Base-by-base conservation (phyloP, 2,113 vertebrate species). In the Notothenia coriiceps region DNA sequence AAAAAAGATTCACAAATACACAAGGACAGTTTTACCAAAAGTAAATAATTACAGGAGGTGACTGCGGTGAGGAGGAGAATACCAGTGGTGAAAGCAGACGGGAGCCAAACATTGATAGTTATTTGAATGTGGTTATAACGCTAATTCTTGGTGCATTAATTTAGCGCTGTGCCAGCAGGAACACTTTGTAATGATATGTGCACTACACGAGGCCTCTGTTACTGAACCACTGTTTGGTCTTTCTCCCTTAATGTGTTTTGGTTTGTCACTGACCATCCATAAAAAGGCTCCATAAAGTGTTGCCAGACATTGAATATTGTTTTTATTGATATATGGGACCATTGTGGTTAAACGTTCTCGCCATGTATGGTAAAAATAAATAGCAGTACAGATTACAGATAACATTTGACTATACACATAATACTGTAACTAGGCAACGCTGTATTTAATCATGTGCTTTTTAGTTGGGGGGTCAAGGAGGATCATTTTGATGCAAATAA, bases 251-350 rank as follows among this genome's bases (percentile, higher is more conserved):
- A 47, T 35, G 54, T 6, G 4, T 51, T 52, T 76, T 59, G 10
- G 5, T 50, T 50, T 3, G 43, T 49, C 55, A 22, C 3, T 18
- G n/a, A 44, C 62, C 13, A 43, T 14, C 29, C 43, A 7, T 14
- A 2, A 55, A 29, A 55, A 54, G 10, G 4, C 40, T 12, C 3
- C n/a, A 29, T 29, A 54, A 57, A 29, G 46, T 14, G 10, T 61
- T 60, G 65, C 20, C 65, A 69, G 64, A 69, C 46, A 61, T 69
- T 29, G 22, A 4, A 68, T 50, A 60, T 77, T 76, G 3, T 67
- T 15, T 10, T 18, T 59, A 40, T 18, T 49, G 44, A 13, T 50
- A 14, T 66, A 11, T 25, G 18, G 56, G 18, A 20, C 25, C 25
- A 50, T 1, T 2, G 5, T 22, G 33, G 40, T 8, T 47, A 7